phyloP scores from a whole-genome alignment of 2,888 invertebrate genomes.

The Argyra leucocephala region DNA sequence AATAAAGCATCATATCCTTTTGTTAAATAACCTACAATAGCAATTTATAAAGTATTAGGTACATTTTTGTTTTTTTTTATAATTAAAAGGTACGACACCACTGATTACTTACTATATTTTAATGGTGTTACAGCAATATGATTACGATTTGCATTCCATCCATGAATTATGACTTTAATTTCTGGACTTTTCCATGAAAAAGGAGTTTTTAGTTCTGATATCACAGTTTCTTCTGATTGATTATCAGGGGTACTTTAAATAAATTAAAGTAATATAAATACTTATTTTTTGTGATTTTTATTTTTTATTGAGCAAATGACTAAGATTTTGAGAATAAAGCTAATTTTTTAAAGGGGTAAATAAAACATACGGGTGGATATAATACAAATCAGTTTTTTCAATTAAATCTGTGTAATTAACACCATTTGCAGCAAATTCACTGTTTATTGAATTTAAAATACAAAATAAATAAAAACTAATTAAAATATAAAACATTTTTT shows the following conservation, averaged over 20 bases:
- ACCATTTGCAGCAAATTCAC: too few relatives aligned
- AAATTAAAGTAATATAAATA: too few relatives aligned
- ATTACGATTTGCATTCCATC: neutral
- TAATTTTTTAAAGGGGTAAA: too few relatives aligned
- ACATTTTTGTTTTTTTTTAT: neutral
- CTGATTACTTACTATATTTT: neutral
- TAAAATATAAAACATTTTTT: too few relatives aligned
- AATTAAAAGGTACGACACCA: neutral
- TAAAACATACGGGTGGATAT: too few relatives aligned
- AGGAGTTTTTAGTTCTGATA: neutral
- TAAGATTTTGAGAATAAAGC: too few relatives aligned
- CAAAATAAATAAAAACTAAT: too few relatives aligned
- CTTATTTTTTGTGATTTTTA: too few relatives aligned
- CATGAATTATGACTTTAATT: neutral
- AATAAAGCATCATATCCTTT: constrained; percentile 33
- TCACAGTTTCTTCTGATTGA: neutral
- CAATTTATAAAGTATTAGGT: constrained; percentile 18
- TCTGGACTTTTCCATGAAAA: neutral
- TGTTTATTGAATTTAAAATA: too few relatives aligned
- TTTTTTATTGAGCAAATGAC: too few relatives aligned
- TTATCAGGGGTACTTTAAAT: neutral
- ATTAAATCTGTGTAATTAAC: too few relatives aligned
- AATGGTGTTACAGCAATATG: neutral
- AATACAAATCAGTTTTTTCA: too few relatives aligned
- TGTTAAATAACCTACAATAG: constrained; percentile 32